Percentiles rank a stretch among this genome's conserved stretches.
These are phyloP conservation scores for Ridgeia piscesae DNA, from an alignment of 1,140 invertebrate genomes.

Conservation along the genomic window DNA sequence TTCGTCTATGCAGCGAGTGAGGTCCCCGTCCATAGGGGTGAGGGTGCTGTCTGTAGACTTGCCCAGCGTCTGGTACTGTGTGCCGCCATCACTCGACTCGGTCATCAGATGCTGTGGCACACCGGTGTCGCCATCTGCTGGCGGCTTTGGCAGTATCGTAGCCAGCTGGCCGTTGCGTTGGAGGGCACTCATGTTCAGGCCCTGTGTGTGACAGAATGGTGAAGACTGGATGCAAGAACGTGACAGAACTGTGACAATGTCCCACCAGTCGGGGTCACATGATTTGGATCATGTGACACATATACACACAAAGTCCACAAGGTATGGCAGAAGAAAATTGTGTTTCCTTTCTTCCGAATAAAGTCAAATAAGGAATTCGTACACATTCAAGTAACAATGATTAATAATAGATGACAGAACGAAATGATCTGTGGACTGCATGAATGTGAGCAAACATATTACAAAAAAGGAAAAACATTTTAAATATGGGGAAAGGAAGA, in stretches of 20 bases:
- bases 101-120: not conserved
- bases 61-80: not conserved
- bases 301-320: too few relatives aligned
- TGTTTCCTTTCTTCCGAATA: too few relatives aligned
- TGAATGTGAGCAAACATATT: too few relatives aligned
- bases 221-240: not conserved
- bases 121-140: constrained; percentile 17
- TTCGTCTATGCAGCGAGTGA: not conserved
- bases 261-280: too few relatives aligned
- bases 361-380: too few relatives aligned
- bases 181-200: constrained; percentile 26
- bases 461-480: not conserved
- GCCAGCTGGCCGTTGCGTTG: constrained; percentile 21
- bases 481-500: not conserved
- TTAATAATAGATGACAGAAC: too few relatives aligned
- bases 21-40: not conserved
- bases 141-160: constrained; percentile 9
- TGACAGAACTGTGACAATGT: not conserved
- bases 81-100: not conserved
- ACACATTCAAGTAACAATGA: too few relatives aligned
- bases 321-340: too few relatives aligned
- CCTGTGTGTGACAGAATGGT: constrained; percentile 32
- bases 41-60: not conserved
- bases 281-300: too few relatives aligned
- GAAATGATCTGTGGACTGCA: too few relatives aligned